These are phyloP conservation scores for Pelecanus crispus DNA, from an alignment of 2,113 vertebrate genomes.

Conservation along the genomic window DNA sequence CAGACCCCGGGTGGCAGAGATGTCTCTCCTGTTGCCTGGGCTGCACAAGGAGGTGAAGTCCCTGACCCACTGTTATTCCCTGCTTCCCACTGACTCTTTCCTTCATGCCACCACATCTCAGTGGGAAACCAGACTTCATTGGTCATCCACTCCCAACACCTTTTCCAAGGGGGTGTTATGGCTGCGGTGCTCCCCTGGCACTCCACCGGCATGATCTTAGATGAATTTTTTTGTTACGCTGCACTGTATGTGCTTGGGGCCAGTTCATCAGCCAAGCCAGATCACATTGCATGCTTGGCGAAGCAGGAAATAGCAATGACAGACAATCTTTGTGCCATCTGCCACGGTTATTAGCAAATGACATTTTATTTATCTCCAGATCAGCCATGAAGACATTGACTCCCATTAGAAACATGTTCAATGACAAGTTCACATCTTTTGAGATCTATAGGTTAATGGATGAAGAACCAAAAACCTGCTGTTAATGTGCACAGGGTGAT, in stretches of 20 bases:
- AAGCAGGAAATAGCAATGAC: constrained; percentile 27
- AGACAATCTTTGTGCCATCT: constrained; percentile 53
- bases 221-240: background rate
- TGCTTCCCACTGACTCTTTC: background rate
- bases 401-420: background rate
- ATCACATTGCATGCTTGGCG: constrained; percentile 40
- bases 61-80: background rate
- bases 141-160: background rate
- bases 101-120: background rate
- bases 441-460: background rate
- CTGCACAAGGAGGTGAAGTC: background rate
- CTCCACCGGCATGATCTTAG: background rate
- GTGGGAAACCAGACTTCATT: background rate
- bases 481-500: background rate
- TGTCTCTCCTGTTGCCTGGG: background rate
- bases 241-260: background rate
- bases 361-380: constrained; percentile 58
- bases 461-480: background rate
- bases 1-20: background rate
- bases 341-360: constrained; percentile 42
- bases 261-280: constrained; percentile 22
- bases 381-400: background rate
- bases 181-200: background rate
- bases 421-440: background rate
- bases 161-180: background rate